Percentiles rank a stretch among this genome's conserved stretches.
Conservation (phyloP, 2,888 invertebrate species). For the Torymus texanus region DNA sequence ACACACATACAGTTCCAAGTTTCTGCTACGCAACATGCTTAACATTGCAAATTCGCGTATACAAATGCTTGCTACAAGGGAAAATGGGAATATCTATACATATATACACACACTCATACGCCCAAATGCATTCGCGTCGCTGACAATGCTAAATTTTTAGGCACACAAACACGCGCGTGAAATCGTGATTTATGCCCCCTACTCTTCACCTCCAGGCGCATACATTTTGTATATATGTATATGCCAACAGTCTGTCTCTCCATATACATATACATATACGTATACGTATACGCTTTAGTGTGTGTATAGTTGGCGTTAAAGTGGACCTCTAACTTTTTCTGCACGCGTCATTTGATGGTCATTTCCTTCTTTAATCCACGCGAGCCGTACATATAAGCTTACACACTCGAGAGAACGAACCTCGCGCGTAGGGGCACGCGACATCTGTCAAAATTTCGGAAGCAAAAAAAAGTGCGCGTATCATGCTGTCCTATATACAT, state of each 20-base stretch:
- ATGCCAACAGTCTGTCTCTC: no score
- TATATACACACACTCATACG: no score
- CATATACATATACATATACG: no score
- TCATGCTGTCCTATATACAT: no score
- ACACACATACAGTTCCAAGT: no score
- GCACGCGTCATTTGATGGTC: slow-evolving; percentile 49
- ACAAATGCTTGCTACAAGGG: no score
- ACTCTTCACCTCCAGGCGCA: no score
- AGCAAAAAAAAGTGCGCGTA: slow-evolving; percentile 11
- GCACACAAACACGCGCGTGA: neutral
- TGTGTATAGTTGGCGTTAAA: no score
- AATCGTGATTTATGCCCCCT: slow-evolving; percentile 26
- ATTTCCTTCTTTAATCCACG: slow-evolving; percentile 34
- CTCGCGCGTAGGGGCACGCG: neutral
- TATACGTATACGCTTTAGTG: no score
- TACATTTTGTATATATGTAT: no score
- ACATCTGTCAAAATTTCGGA: slow-evolving; percentile 45
- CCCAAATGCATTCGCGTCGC: neutral
- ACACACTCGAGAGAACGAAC: no score
- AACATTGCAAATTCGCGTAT: slow-evolving; percentile 25
- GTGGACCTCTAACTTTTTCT: slow-evolving; percentile 30
- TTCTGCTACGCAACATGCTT: slow-evolving; percentile 1
- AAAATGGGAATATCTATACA: no score
- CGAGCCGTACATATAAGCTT: neutral
- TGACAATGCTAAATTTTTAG: slow-evolving; percentile 19